Evolutionary conservation across 1,140 invertebrate species (phyloP).

Genomic region (Zaprionus lachaisei): DNA sequence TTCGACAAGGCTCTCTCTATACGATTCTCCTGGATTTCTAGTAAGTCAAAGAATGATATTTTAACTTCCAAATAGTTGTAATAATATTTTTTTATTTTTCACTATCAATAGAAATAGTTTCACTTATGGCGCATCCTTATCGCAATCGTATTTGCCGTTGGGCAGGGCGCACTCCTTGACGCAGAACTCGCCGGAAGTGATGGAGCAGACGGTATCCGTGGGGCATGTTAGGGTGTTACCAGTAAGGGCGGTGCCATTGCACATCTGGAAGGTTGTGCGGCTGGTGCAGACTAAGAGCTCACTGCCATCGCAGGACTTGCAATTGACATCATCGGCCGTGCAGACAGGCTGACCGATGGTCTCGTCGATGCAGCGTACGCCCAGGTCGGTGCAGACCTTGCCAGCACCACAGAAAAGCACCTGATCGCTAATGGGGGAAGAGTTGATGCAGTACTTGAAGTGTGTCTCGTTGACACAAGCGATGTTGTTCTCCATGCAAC

Average conservation of each 20-base stretch:
- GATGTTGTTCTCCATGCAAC: slow-evolving; percentile 48
- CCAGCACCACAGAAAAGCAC: slow-evolving; percentile 35
- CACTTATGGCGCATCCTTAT: slow-evolving; percentile 18
- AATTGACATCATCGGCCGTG: neutral
- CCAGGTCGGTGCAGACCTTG: slow-evolving; percentile 52
- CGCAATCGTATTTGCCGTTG: slow-evolving; percentile 41
- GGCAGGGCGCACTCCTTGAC: slow-evolving; percentile 51
- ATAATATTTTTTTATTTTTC: neutral
- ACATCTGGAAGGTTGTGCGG: slow-evolving; percentile 66
- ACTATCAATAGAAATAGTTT: neutral
- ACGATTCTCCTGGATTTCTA: neutral
- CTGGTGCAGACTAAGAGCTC: slow-evolving; percentile 70
- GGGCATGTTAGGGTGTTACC: slow-evolving; percentile 48
- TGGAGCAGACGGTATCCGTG: slow-evolving; percentile 47
- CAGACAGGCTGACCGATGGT: neutral
- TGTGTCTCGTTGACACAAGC: slow-evolving; percentile 58
- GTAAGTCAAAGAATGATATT: neutral
- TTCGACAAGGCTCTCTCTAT: neutral
- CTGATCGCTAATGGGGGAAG: slow-evolving; percentile 8
- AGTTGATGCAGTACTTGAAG: slow-evolving; percentile 43
- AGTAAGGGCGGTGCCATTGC: slow-evolving; percentile 34
- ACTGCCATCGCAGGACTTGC: slow-evolving; percentile 43
- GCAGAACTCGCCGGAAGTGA: slow-evolving; percentile 55
- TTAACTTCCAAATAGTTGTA: neutral
- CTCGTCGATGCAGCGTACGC: slow-evolving; percentile 17